phyloP scores from a whole-genome alignment of 2,797 vertebrate species.

The Triplophysa yarkandensis region DNA sequence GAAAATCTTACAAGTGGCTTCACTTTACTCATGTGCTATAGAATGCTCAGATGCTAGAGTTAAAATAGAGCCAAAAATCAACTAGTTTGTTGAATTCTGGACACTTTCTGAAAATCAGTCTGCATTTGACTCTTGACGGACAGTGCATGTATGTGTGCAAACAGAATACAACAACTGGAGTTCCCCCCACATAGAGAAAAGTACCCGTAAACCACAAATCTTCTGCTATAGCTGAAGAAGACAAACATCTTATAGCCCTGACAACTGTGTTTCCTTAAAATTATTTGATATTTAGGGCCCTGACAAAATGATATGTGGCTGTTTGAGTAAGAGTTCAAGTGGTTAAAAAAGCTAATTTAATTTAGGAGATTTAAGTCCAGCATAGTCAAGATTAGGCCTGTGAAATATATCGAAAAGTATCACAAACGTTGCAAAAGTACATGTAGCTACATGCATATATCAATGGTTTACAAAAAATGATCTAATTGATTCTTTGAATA shows the following conservation, averaged over 20 bases:
- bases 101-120: neutral
- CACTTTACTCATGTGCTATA: neutral
- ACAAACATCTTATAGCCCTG: slow-evolving; percentile 19
- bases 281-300: too few species aligned
- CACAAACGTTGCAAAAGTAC: too few species aligned
- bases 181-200: slow-evolving; percentile 41
- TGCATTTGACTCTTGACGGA: neutral
- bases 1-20: slow-evolving; percentile 8
- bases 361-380: too few species aligned
- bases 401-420: too few species aligned
- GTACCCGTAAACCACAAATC: slow-evolving; percentile 67
- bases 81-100: neutral
- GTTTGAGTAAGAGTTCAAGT: too few species aligned
- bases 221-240: slow-evolving; percentile 14
- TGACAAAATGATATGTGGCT: too few species aligned
- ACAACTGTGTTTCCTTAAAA: too few species aligned
- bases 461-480: too few species aligned
- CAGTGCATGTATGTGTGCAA: slow-evolving; percentile 45
- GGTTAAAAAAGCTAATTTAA: too few species aligned
- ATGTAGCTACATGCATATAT: too few species aligned
- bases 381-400: too few species aligned
- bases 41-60: neutral
- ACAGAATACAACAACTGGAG: slow-evolving; percentile 57
- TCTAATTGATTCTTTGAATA: too few species aligned
- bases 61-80: slow-evolving; percentile 6